A percentile compares a stretch with the other conserved stretches of the same genome.
These are phyloP conservation scores for Aplodontia rufa DNA, from an alignment of 2,113 vertebrate species.

Conservation along the genomic window DNA sequence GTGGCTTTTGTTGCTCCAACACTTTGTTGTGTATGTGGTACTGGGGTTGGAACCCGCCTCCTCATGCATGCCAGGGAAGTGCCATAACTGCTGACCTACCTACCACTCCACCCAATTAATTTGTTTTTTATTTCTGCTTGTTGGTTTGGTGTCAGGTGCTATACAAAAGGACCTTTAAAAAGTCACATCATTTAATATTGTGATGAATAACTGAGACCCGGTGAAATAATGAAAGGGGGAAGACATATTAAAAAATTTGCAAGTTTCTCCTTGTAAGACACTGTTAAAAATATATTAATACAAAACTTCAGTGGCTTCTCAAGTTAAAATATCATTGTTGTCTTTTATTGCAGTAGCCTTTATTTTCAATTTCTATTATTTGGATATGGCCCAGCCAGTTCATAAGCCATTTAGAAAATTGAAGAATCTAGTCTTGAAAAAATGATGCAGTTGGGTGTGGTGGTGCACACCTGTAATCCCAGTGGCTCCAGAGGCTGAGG, in stretches of 20 bases:
- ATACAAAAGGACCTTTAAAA: not conserved
- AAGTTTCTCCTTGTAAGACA: not conserved
- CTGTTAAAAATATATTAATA: not conserved
- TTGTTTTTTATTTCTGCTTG: slow-evolving; percentile 26
- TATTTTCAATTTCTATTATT: not conserved
- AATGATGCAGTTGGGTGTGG: no score
- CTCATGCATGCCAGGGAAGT: no score
- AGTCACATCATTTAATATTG: not conserved
- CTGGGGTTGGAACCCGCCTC: no score
- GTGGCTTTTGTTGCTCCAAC: no score
- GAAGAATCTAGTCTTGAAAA: slow-evolving; percentile 11
- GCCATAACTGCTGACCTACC: no score
- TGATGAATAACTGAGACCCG: not conserved
- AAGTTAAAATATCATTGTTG: not conserved
- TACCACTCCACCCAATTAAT: no score
- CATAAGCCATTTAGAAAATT: not conserved
- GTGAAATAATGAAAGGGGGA: not conserved
- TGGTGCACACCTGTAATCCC: no score
- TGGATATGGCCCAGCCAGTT: not conserved
- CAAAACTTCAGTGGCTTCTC: not conserved
- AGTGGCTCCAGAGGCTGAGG: no score
- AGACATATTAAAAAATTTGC: not conserved
- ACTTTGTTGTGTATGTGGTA: no score
- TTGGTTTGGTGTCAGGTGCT: not conserved
- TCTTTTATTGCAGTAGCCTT: slow-evolving; percentile 4